Base-by-base conservation (phyloP, 2,113 vertebrate species). In the Lipophrys pholis region DNA sequence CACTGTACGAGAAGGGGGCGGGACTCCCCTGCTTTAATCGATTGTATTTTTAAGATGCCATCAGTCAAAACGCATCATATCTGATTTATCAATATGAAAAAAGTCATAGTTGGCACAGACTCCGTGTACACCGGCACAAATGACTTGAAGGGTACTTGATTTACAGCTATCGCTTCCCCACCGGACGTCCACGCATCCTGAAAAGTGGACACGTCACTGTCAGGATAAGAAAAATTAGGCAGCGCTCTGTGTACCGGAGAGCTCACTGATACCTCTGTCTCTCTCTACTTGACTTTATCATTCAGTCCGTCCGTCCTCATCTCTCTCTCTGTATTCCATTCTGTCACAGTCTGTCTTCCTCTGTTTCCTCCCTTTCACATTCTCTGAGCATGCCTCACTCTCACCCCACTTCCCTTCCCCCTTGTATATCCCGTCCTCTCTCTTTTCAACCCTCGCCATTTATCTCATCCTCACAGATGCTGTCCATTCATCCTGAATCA, bases 391-490 rank as follows among this genome's bases (percentile, higher is more conserved):
- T 48, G 43, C 41, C 54, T 30, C 53, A 9, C 38, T 41, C 46
- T 63, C 56, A 2, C n/a, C 14, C 7, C 5, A 30, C 21, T 30
- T 30, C 21, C 4, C 21, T 30, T 5, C 14, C 6, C 8, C 3
- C 54, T 5, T 38, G 1, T 21, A 6, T 66, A 58, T 42, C 40
- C 72, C 52, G n/a, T 35, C 43, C 36, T 36, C 17, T 45, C 12
- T 14, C 35, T 57, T 57, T 30, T 63, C 64, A 63, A 38, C 46
- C 51, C 69, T 41, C 61, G 55, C 50, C 41, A 50, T 73, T 69
- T 53, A 68, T 75, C 61, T 74, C 48, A 12, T 45, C 70, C 55
- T 76, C 67, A 35, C 76, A 63, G 67, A 49, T 40, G n/a, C 54
- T 8, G 16, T 72, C 70, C 55, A 45, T 66, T 73, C 58, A 17